These are phyloP conservation scores for Tapera naevia DNA, from an alignment of 2,797 vertebrate species.

Conservation along the genomic window DNA sequence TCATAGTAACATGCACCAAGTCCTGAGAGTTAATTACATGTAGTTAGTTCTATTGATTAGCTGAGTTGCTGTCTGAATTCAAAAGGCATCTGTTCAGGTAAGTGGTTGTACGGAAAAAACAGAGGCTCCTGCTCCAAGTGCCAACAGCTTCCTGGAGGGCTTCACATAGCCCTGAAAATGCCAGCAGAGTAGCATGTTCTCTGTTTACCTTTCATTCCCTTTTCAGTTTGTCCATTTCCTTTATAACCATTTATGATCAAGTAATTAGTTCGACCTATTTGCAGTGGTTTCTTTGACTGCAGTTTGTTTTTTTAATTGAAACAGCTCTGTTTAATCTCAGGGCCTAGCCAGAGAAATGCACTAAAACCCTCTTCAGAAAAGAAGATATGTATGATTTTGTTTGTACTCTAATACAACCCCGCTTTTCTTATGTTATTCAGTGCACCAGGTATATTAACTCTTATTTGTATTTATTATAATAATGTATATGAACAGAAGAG, in stretches of 20 bases:
- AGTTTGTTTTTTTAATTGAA: not conserved
- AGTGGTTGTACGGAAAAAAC: not conserved
- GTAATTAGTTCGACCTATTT: not conserved
- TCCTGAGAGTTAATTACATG: not conserved
- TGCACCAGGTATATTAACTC: not conserved
- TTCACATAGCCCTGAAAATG: not conserved
- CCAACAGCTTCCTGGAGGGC: not conserved
- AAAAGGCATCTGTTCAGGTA: not conserved
- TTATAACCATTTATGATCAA: not conserved
- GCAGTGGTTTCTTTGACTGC: not conserved
- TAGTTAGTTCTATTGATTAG: not conserved
- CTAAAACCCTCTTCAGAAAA: not conserved
- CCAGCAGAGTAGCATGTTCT: not conserved
- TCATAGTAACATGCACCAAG: not conserved
- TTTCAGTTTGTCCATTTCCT: not conserved
- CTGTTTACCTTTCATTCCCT: not conserved
- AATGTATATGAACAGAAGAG: not conserved
- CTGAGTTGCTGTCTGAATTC: not conserved
- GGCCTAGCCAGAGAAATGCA: not conserved
- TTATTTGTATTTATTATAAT: not conserved
- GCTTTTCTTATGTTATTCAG: conserved; percentile 22
- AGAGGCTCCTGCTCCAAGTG: not conserved
- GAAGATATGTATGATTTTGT: conserved; percentile 29
- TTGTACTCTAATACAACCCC: conserved; percentile 37
- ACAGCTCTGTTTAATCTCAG: not conserved